Conservation (phyloP, 2,888 invertebrate genomes). For the Venusia cambrica region DNA sequence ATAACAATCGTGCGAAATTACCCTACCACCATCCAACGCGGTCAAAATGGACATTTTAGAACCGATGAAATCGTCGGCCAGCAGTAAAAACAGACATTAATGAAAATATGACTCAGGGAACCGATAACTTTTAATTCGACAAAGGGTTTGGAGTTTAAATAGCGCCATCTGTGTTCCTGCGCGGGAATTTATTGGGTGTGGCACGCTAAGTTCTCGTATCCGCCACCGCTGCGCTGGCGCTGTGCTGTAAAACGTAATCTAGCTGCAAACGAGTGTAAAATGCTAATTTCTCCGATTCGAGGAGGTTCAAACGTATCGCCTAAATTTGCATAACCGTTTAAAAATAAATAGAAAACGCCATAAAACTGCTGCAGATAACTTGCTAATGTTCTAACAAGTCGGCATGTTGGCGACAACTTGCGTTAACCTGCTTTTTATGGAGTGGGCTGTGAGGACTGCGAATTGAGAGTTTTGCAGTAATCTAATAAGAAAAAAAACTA, state of each 20-base stretch:
- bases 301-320: conserved; percentile 28
- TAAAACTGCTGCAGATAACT: conserved; percentile 11
- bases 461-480: too few species aligned
- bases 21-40: conserved; percentile 36
- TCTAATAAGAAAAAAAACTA: too few species aligned
- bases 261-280: conserved; percentile 26
- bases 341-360: conserved; percentile 25
- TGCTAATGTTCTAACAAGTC: conserved; percentile 10
- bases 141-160: conserved; percentile 41
- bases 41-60: conserved; percentile 38
- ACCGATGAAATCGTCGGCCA: conserved; percentile 35
- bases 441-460: too few species aligned
- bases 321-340: conserved; percentile 28
- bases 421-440: conserved; percentile 9
- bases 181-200: conserved; percentile 43
- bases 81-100: conserved; percentile 47
- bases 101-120: conserved; percentile 50
- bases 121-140: conserved; percentile 52
- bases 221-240: conserved; percentile 40
- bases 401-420: conserved; percentile 4
- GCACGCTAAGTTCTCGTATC: conserved; percentile 54
- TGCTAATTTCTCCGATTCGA: conserved; percentile 35
- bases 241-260: conserved; percentile 43
- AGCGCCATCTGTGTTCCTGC: conserved; percentile 58
- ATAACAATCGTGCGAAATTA: conserved; percentile 54